Evolutionary conservation across 2,888 invertebrate species (phyloP), one percentile per base, ranked within the genome.

Genomic region (Cephus runcator): DNA sequence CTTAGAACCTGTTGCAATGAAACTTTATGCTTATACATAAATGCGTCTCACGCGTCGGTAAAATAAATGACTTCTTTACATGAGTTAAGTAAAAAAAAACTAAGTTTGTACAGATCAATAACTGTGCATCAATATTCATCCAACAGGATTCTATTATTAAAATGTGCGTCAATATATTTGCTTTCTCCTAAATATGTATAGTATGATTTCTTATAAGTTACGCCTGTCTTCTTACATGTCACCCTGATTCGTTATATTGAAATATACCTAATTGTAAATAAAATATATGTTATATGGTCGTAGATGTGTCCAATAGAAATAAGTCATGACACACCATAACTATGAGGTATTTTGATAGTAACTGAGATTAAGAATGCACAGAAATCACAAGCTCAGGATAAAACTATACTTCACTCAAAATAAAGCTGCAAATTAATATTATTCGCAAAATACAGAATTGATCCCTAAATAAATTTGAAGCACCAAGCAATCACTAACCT

Each of bases 181-280:
- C 9, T 56, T 56, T 56, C 56, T 56, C 56, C 6, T 56, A 56
- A 56, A 56, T 56, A 56, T 9, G 9, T 56, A 23, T 56, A 56
- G 23, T 56, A 56, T 9, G 56, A 3, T 40, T 30, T 73, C 36
- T 73, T 30, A 76, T 73, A 68, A 56, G 23, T 56, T 56, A 56
- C 9, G 31, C 36, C 36, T 33, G 30, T 73, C 31, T 73, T 74
- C 69, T 74, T 77, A 77, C 35, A n/a, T 69, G 73, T 77, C 73
- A 77, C 77, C 77, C 77, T 77, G 77, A 69, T 73, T 77, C 74
- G 69, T 77, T 77, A 74, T 36, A 34, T 73, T 40, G 34, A 68
- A 34, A 69, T 73, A 68, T 56, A 56, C 15, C 34, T 35, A 73
- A 73, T 73, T 74, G 68, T 73, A 15, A 30, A 71, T 40, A n/a